phyloP scores from a whole-genome alignment of 2,888 invertebrate species.

The Caenorhabditis parvicauda region DNA sequence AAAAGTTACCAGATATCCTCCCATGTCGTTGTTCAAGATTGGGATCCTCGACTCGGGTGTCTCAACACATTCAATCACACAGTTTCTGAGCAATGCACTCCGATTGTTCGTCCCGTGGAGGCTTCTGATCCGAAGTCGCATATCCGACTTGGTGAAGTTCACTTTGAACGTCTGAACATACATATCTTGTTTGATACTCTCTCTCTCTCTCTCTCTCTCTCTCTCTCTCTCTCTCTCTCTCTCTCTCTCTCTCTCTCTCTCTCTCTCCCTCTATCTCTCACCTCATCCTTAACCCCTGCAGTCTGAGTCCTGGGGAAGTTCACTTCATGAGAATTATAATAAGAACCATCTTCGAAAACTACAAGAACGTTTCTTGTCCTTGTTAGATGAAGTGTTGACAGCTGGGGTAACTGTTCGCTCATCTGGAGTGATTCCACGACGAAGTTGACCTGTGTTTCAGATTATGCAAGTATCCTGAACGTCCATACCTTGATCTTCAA shows the following conservation, averaged over 20 bases:
- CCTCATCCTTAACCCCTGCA: constrained; percentile 11
- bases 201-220: not conserved
- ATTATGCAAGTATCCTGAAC: not conserved
- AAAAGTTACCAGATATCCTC: constrained; percentile 6
- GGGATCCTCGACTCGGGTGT: constrained; percentile 27
- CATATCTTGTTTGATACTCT: not conserved
- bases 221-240: not conserved
- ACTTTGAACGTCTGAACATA: constrained; percentile 25
- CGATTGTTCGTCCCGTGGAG: constrained; percentile 12
- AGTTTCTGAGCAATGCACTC: constrained; percentile 13
- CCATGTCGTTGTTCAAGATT: constrained; percentile 3
- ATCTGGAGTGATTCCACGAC: constrained; percentile 57
- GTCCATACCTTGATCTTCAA: constrained; percentile 49
- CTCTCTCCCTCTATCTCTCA: not conserved
- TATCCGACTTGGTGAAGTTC: constrained; percentile 25
- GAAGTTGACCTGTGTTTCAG: constrained; percentile 45
- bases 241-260: no score
- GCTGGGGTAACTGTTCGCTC: constrained; percentile 47
- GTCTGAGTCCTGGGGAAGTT: constrained; percentile 4
- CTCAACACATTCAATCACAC: constrained; percentile 21
- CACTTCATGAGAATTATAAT: constrained; percentile 11
- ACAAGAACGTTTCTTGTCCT: constrained; percentile 47
- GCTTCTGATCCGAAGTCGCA: constrained; percentile 33
- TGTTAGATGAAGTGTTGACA: constrained; percentile 27
- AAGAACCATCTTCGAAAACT: constrained; percentile 25